phyloP scores from a whole-genome alignment of 2,113 vertebrate species.

The Oceanites oceanicus region DNA sequence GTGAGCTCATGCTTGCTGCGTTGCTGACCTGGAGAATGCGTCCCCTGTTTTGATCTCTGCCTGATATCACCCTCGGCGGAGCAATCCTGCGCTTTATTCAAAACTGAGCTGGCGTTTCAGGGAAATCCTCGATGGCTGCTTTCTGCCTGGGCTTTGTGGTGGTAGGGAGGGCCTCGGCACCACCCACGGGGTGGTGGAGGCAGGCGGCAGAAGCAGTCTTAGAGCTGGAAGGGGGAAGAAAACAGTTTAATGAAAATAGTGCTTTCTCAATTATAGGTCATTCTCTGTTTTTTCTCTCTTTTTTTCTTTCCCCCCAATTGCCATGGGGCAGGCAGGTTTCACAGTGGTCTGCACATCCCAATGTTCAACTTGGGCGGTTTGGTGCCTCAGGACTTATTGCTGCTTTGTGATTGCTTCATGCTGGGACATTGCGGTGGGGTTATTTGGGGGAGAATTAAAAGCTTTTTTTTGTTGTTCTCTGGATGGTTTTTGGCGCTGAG shows the following conservation, averaged over 20 bases:
- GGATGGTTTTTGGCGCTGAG: background rate
- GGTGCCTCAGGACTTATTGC: background rate
- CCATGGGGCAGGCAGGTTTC: background rate
- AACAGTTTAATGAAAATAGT: background rate
- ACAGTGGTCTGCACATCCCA: background rate
- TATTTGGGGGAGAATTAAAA: background rate
- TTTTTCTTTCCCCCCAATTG: fast-evolving
- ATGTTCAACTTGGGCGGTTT: background rate
- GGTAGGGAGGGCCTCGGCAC: background rate
- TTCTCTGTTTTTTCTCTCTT: background rate
- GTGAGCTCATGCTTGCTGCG: background rate
- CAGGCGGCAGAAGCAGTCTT: background rate
- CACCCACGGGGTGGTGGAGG: fast-evolving
- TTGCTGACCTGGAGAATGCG: background rate
- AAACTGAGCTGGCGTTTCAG: background rate
- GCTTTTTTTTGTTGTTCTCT: background rate
- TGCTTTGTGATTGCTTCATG: background rate
- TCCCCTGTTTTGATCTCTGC: background rate
- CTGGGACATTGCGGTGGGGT: background rate
- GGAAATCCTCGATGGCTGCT: background rate
- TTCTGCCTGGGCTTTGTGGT: background rate
- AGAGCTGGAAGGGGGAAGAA: background rate
- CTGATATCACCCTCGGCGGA: background rate
- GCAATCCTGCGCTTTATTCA: background rate
- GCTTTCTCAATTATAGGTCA: background rate